Conservation (phyloP, 2,888 invertebrate genomes). For the Labia minor region DNA sequence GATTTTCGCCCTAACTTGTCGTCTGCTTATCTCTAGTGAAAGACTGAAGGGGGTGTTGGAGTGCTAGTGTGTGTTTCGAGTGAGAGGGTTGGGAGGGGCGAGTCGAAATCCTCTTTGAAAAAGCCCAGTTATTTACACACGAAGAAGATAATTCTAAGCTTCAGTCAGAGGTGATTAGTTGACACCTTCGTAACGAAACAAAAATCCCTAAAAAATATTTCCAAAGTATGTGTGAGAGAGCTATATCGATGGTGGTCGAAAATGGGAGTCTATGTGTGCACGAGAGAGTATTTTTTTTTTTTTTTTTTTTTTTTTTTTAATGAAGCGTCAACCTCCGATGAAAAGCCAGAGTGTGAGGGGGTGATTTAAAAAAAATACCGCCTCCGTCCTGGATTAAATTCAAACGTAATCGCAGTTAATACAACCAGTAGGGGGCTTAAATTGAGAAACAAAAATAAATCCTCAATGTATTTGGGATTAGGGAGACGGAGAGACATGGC, state of each 20-base stretch:
- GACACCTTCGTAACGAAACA: constrained; percentile 7
- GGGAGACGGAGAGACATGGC: no score
- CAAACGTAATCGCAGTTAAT: constrained; percentile 13
- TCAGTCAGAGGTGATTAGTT: constrained; percentile 13
- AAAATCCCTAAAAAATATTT: not conserved
- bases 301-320: not conserved
- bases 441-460: constrained; percentile 13
- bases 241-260: no score
- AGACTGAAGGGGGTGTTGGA: not conserved
- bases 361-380: not conserved
- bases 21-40: not conserved
- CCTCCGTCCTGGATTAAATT: not conserved
- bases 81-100: no score
- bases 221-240: no score
- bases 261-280: no score
- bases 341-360: not conserved
- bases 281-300: not conserved
- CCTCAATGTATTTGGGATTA: constrained; percentile 13
- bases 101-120: constrained; percentile 8
- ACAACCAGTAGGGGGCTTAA: not conserved
- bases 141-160: constrained; percentile 13
- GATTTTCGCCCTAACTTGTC: not conserved
- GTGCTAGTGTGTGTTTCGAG: no score
- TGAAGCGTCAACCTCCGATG: constrained; percentile 13
- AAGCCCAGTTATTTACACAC: constrained; percentile 13